Percentiles rank a stretch among this genome's conserved stretches.
phyloP scores from a whole-genome alignment of 2,797 vertebrate genomes.

The Chelmon rostratus region DNA sequence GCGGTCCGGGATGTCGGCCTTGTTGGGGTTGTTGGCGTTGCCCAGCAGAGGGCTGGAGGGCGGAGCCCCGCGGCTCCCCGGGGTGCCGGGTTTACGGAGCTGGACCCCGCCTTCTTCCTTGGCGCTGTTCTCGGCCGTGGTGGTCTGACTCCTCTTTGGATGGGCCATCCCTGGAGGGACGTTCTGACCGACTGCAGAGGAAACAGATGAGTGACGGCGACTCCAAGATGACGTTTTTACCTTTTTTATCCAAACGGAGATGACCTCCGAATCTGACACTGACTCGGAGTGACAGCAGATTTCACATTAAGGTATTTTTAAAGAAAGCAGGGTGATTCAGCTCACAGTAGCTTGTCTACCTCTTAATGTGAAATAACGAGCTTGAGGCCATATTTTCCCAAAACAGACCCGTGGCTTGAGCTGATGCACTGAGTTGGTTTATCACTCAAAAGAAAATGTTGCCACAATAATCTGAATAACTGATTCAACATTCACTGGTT shows the following conservation, averaged over 20 bases:
- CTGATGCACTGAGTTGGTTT: neutral
- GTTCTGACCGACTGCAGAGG: constrained; percentile 90
- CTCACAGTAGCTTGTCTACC: neutral
- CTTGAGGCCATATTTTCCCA: neutral
- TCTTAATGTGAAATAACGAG: neutral
- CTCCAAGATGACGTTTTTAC: neutral
- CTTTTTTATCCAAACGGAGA: constrained; percentile 11
- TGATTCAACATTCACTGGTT: neutral
- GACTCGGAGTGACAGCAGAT: neutral
- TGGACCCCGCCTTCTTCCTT: constrained; percentile 92
- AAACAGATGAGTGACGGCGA: neutral
- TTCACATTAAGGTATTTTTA: neutral
- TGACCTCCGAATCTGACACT: neutral
- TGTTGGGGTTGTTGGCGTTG: constrained; percentile 97
- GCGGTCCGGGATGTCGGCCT: constrained; percentile 97
- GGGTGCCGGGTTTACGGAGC: constrained; percentile 89
- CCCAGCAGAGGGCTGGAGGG: constrained; percentile 95
- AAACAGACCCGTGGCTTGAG: neutral
- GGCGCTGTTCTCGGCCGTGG: constrained; percentile 89
- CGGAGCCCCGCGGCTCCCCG: constrained; percentile 88
- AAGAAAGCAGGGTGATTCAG: neutral
- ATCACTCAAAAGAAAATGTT: too few relatives aligned
- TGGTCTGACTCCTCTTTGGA: constrained; percentile 95
- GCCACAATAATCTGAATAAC: neutral
- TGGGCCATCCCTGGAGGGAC: constrained; percentile 89